Percentiles rank a stretch among this genome's conserved stretches.
Evolutionary conservation across 2,888 invertebrate species (phyloP).

Genomic region (Ophion obscuratus): DNA sequence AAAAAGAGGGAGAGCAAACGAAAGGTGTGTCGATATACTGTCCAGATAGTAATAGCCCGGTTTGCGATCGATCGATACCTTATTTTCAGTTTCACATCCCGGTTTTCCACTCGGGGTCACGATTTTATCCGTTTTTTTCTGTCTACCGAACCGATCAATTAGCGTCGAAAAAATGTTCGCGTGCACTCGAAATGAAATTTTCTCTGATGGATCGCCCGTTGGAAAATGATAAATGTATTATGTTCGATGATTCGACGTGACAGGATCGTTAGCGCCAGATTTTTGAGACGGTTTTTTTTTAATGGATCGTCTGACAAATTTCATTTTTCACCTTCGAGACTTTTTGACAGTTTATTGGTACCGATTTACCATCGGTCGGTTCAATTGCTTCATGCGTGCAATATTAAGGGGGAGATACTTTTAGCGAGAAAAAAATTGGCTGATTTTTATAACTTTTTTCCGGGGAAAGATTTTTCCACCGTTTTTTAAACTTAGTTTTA

Average conservation of each 20-base stretch:
- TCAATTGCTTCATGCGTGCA: too few relatives aligned
- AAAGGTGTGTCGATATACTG: neutral
- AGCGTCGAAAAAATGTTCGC: constrained; percentile 30
- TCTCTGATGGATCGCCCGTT: constrained; percentile 13
- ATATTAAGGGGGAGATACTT: too few relatives aligned
- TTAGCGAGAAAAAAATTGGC: neutral
- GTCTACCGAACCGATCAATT: constrained; percentile 42
- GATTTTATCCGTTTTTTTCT: constrained; percentile 18
- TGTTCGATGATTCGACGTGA: neutral
- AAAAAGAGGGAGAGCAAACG: neutral
- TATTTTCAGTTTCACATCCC: constrained; percentile 18
- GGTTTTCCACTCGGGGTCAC: neutral
- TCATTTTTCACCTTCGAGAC: neutral
- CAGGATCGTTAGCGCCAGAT: neutral
- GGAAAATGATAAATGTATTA: constrained; percentile 49
- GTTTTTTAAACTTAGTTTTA: too few relatives aligned
- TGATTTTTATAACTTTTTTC: neutral
- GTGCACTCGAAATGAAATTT: constrained; percentile 29
- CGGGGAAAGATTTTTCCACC: neutral
- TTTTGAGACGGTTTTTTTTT: constrained; percentile 21
- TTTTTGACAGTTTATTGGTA: neutral
- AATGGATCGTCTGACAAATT: neutral
- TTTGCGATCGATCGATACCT: neutral
- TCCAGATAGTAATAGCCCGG: neutral
- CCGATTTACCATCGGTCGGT: too few relatives aligned